Evolutionary conservation across 2,797 vertebrate species (phyloP).

Genomic region (Petrocephalus schoutedeni): DNA sequence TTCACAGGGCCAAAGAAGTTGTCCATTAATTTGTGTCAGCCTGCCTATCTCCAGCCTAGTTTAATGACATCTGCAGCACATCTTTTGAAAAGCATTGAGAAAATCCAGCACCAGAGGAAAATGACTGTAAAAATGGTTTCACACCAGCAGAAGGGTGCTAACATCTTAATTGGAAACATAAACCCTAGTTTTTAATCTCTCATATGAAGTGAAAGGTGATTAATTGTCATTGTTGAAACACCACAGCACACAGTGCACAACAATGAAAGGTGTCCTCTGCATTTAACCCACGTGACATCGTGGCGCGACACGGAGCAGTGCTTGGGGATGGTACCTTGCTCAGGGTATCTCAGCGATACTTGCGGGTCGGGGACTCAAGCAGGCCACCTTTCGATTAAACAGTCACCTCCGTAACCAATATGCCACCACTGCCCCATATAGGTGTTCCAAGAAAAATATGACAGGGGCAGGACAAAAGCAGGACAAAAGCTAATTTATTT

Average conservation of each 20-base stretch:
- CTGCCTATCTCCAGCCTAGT: conserved; percentile 44
- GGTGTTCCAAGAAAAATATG: conserved; percentile 21
- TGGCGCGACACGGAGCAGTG: no score
- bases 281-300: no score
- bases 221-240: no score
- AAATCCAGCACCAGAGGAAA: conserved; percentile 21
- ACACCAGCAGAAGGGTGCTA: background rate
- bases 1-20: background rate
- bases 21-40: background rate
- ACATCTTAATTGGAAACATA: background rate
- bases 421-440: no score
- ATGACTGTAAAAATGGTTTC: background rate
- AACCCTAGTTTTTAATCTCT: background rate
- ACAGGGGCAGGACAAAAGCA: conserved; percentile 20
- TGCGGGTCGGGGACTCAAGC: no score
- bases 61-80: conserved; percentile 46
- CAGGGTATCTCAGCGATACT: no score
- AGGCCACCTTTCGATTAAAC: no score
- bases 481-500: background rate
- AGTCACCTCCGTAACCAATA: no score
- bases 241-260: no score
- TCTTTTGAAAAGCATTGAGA: conserved; percentile 48
- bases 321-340: no score
- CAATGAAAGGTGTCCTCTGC: no score
- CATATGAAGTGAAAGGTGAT: background rate